These are phyloP conservation scores for Micromesistius poutassou DNA, from an alignment of 2,797 vertebrate species.

Conservation along the genomic window DNA sequence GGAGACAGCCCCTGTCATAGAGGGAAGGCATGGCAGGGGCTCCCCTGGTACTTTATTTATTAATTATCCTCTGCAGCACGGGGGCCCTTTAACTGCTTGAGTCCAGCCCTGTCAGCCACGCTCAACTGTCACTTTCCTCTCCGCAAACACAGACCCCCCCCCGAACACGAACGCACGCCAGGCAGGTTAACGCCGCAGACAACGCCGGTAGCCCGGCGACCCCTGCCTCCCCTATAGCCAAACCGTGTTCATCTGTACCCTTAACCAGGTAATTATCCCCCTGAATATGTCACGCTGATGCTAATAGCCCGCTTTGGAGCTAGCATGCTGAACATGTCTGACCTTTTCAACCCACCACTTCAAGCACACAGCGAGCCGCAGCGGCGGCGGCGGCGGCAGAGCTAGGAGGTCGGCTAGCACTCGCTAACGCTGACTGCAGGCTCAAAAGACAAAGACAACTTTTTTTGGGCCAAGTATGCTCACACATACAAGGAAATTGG, in stretches of 20 bases:
- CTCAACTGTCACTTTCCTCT: conserved; percentile 84
- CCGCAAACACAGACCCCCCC: conserved; percentile 83
- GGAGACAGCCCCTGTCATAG: conserved; percentile 99
- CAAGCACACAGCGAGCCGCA: conserved; percentile 30
- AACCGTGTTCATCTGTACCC: conserved; percentile 71
- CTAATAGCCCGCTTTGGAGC: conserved; percentile 69
- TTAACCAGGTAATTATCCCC: conserved; percentile 77
- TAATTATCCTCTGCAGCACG: conserved; percentile 95
- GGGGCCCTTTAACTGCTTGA: conserved; percentile 89
- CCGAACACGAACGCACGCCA: conserved; percentile 72
- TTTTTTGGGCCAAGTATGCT: conserved; percentile 9
- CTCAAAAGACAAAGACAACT: neutral
- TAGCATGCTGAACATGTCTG: conserved; percentile 59
- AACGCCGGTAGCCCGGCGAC: conserved; percentile 72
- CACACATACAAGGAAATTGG: no score
- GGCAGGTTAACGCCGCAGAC: conserved; percentile 80
- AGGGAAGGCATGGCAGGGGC: conserved; percentile 85
- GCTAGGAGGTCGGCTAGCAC: conserved; percentile 61
- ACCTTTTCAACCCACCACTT: conserved; percentile 71
- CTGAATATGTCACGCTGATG: conserved; percentile 70
- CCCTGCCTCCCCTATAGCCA: conserved; percentile 57
- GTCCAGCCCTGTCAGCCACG: conserved; percentile 84
- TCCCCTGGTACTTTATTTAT: conserved; percentile 97
- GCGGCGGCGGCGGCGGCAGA: conserved; percentile 33
- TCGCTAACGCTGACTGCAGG: conserved; percentile 54